A percentile compares a stretch with the other conserved stretches of the same genome.
Evolutionary conservation across 2,888 invertebrate species (phyloP).

Genomic region (Leptinotarsa juncta): DNA sequence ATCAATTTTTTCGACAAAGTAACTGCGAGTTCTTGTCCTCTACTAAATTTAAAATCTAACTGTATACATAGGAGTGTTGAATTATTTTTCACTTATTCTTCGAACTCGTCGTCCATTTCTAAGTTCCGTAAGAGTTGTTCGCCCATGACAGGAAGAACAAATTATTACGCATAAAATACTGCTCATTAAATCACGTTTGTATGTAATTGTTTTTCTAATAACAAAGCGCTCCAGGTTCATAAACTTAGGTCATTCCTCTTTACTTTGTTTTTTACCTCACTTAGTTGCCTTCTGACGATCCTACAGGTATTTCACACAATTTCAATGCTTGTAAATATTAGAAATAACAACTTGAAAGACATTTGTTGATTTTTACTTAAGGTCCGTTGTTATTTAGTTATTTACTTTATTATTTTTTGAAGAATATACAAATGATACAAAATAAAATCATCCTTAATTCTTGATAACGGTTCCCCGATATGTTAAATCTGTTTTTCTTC

Average conservation of each 20-base stretch:
- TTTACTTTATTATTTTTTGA: too few species aligned
- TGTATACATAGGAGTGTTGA: constrained; percentile 30
- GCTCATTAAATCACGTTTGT: constrained; percentile 57
- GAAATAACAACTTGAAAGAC: not conserved
- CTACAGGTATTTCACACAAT: constrained; percentile 24
- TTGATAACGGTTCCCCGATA: too few species aligned
- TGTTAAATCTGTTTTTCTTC: too few species aligned
- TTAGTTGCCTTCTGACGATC: constrained; percentile 31
- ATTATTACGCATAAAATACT: constrained; percentile 55
- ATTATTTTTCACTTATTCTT: constrained; percentile 31
- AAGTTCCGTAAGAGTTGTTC: constrained; percentile 52
- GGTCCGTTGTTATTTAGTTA: too few species aligned
- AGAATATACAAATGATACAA: too few species aligned
- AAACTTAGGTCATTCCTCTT: constrained; percentile 54
- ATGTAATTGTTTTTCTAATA: constrained; percentile 57
- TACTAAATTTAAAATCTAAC: constrained; percentile 23
- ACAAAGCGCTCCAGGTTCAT: constrained; percentile 54
- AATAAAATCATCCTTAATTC: too few species aligned
- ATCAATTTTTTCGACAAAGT: too few species aligned
- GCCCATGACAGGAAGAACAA: constrained; percentile 55
- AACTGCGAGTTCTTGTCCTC: not conserved
- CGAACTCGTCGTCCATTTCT: constrained; percentile 33
- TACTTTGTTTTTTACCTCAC: constrained; percentile 24
- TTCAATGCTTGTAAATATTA: not conserved
- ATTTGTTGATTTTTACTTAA: not conserved